A percentile compares a stretch with the other conserved stretches of the same genome.
phyloP scores from a whole-genome alignment of 2,888 invertebrate genomes.

The Nemapogon koenigi region DNA sequence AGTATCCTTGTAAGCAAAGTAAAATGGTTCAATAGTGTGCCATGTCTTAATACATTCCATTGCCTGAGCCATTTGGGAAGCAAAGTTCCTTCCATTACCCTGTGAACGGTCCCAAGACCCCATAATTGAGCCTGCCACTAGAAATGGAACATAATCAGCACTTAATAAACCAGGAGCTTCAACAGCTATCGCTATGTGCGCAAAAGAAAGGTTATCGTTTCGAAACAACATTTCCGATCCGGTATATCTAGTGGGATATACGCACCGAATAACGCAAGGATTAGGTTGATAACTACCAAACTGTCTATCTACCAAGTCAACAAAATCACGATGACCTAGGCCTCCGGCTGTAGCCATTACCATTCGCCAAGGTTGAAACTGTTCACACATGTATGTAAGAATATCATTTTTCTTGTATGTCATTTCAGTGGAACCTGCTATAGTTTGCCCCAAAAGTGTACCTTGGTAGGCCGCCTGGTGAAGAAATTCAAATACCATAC shows the following conservation, averaged over 20 bases:
- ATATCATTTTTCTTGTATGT: slow-evolving; percentile 31
- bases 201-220: slow-evolving; percentile 46
- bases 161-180: slow-evolving; percentile 44
- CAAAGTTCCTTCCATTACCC: slow-evolving; percentile 29
- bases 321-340: slow-evolving; percentile 69
- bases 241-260: slow-evolving; percentile 22
- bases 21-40: slow-evolving; percentile 44
- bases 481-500: slow-evolving; percentile 47
- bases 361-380: slow-evolving; percentile 61
- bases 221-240: slow-evolving; percentile 30
- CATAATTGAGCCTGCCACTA: slow-evolving; percentile 35
- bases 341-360: slow-evolving; percentile 76
- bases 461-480: slow-evolving; percentile 54
- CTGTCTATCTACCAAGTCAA: slow-evolving; percentile 50
- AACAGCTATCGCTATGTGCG: slow-evolving; percentile 45
- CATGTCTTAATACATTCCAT: slow-evolving; percentile 32
- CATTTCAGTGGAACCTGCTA: slow-evolving; percentile 71
- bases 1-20: slow-evolving; percentile 39
- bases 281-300: slow-evolving; percentile 18
- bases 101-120: slow-evolving; percentile 44
- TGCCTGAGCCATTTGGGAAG: slow-evolving; percentile 27
- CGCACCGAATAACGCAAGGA: slow-evolving; percentile 26
- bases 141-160: slow-evolving; percentile 32
- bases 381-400: slow-evolving; percentile 22
- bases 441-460: slow-evolving; percentile 38